Percentiles rank a stretch among this genome's conserved stretches.
phyloP scores from a whole-genome alignment of 2,113 vertebrate genomes.

The Coryphaenoides rupestris region DNA sequence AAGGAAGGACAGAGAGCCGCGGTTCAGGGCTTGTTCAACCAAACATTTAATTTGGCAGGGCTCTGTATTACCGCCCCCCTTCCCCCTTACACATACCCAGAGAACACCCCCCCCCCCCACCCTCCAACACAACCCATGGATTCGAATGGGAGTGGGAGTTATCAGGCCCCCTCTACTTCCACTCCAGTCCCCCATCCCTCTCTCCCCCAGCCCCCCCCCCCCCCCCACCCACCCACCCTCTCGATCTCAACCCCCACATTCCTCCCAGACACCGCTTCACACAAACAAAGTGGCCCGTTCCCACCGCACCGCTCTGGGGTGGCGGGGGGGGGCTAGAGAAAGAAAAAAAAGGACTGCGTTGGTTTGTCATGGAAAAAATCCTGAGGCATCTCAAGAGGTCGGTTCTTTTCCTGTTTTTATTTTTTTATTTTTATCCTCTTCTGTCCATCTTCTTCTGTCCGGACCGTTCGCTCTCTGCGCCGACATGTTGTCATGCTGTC shows the following conservation, averaged over 20 bases:
- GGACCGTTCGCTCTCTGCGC: constrained; percentile 8
- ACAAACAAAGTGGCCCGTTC: constrained; percentile 69
- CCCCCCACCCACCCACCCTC: constrained; percentile 44
- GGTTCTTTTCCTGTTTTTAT: constrained; percentile 11
- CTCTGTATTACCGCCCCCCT: constrained; percentile 20
- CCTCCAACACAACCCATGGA: constrained; percentile 63
- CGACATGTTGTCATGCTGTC: constrained; percentile 1
- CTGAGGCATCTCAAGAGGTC: constrained; percentile 63
- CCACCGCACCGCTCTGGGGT: constrained; percentile 61
- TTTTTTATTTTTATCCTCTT: not conserved
- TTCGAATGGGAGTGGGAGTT: constrained; percentile 66
- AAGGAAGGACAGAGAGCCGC: constrained; percentile 48
- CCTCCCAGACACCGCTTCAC: constrained; percentile 61
- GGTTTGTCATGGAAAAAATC: constrained; percentile 67
- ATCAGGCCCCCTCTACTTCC: constrained; percentile 48
- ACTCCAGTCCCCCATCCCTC: constrained; percentile 25
- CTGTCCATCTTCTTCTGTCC: constrained; percentile 28
- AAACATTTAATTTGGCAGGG: constrained; percentile 71
- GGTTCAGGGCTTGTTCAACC: constrained; percentile 42
- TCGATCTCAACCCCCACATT: constrained; percentile 60
- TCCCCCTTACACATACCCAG: not conserved
- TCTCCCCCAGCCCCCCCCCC: constrained; percentile 59
- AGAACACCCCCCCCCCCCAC: constrained; percentile 7
- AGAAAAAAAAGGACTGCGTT: constrained; percentile 23
- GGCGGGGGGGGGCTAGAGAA: too few relatives aligned